Conservation (phyloP, 1,140 invertebrate species). For the Dendrolimus punctatus region DNA sequence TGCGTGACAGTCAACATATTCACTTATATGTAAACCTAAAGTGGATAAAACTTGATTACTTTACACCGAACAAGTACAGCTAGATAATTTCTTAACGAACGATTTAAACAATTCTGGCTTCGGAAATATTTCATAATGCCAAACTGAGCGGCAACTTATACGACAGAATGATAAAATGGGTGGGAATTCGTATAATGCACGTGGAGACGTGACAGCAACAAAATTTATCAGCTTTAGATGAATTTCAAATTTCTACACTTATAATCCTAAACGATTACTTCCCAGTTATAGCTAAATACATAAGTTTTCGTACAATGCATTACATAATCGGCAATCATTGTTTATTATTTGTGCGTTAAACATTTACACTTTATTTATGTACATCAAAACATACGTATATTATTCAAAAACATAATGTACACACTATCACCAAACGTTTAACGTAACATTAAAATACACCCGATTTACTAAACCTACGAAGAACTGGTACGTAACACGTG, state of each 20-base stretch:
- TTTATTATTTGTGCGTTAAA: constrained; percentile 69
- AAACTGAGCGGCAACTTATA: no score
- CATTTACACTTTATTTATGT: constrained; percentile 70
- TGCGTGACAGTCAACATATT: constrained; percentile 37
- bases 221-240: constrained; percentile 19
- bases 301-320: constrained; percentile 60
- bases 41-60: no score
- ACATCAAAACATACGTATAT: constrained; percentile 69
- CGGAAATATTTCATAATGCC: no score
- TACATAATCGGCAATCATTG: constrained; percentile 43
- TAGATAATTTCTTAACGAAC: no score
- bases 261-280: constrained; percentile 50
- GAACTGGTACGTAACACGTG: constrained; percentile 15
- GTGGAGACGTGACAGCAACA: constrained; percentile 9
- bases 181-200: no score
- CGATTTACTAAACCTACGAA: constrained; percentile 47
- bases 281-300: constrained; percentile 63
- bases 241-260: constrained; percentile 41
- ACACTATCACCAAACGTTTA: constrained; percentile 61
- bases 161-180: no score
- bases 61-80: no score
- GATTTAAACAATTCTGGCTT: no score
- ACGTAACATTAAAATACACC: constrained; percentile 53
- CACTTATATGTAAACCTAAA: no score
- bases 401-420: constrained; percentile 64